Percentiles rank a stretch among this genome's conserved stretches.
These are phyloP conservation scores for Perodicticus potto DNA, from an alignment of 2,797 vertebrate genomes.

Conservation along the genomic window DNA sequence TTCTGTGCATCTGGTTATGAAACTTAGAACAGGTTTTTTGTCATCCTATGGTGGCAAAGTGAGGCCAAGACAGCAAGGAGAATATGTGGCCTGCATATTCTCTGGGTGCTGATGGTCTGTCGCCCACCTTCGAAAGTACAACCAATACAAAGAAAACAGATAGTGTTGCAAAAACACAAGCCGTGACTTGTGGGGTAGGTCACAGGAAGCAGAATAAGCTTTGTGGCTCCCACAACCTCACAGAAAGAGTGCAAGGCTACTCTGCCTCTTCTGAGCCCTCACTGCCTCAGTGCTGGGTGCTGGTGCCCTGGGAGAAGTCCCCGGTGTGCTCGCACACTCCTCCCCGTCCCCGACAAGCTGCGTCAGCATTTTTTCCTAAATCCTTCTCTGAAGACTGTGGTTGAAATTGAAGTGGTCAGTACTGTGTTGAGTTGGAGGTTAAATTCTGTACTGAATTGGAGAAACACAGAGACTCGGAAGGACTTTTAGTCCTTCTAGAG, in stretches of 20 bases:
- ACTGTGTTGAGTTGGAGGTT: background rate
- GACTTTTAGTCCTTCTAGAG: background rate
- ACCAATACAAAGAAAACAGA: background rate
- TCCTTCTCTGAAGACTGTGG: background rate
- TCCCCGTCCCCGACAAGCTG: background rate
- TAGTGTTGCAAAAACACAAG: background rate
- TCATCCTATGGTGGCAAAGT: background rate
- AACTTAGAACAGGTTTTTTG: background rate
- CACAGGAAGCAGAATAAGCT: background rate
- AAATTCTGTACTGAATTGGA: background rate
- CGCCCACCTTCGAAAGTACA: background rate
- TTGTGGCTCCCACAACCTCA: background rate
- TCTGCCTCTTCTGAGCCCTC: background rate
- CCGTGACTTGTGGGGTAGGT: background rate
- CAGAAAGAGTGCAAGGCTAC: background rate
- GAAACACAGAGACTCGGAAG: background rate
- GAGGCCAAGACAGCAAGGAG: background rate
- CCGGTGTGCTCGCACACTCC: background rate
- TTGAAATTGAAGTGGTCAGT: constrained; percentile 9
- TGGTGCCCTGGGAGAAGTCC: background rate
- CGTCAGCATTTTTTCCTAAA: background rate
- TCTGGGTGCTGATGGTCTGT: background rate
- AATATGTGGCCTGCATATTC: too few relatives aligned
- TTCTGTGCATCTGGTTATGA: constrained; percentile 8
- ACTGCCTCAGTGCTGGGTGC: background rate